These are phyloP conservation scores for Toxotes lorentzi DNA, from an alignment of 2,797 vertebrate genomes.

Conservation along the genomic window DNA sequence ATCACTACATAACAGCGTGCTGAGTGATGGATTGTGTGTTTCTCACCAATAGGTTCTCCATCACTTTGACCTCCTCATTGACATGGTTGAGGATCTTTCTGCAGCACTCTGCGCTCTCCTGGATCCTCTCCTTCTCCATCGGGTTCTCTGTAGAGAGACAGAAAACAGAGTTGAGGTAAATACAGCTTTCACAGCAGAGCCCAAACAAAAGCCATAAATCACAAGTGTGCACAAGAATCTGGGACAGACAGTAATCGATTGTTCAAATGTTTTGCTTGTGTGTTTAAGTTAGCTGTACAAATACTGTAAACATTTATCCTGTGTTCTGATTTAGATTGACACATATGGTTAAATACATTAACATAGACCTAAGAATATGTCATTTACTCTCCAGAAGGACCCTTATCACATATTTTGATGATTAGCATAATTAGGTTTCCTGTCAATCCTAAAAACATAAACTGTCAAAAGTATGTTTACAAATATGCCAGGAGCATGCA, in stretches of 20 bases:
- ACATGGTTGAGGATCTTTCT: slow-evolving; percentile 93
- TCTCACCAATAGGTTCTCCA: slow-evolving; percentile 94
- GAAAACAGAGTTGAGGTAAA: slow-evolving; percentile 47
- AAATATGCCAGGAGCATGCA: neutral
- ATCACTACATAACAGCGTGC: slow-evolving; percentile 42
- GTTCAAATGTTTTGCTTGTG: slow-evolving; percentile 34
- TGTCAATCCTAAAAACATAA: neutral
- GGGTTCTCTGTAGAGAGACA: slow-evolving; percentile 80
- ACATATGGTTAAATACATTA: neutral
- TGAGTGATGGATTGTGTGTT: slow-evolving; percentile 45
- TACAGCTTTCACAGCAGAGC: slow-evolving; percentile 41
- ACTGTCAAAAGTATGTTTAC: neutral
- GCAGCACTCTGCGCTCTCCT: slow-evolving; percentile 90
- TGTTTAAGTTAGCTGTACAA: slow-evolving; percentile 2
- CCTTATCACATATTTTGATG: neutral
- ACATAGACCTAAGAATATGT: neutral
- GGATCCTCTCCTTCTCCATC: slow-evolving; percentile 84
- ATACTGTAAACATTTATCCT: slow-evolving; percentile 12
- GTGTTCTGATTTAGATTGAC: neutral
- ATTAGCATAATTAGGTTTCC: neutral
- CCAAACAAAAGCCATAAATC: slow-evolving; percentile 59
- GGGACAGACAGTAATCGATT: slow-evolving; percentile 13
- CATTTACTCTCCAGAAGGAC: neutral
- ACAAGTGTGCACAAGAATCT: slow-evolving; percentile 2
- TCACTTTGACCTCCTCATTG: slow-evolving; percentile 91